Evolutionary conservation across 2,888 invertebrate genomes (phyloP).

Genomic region (Spilarctia lutea): DNA sequence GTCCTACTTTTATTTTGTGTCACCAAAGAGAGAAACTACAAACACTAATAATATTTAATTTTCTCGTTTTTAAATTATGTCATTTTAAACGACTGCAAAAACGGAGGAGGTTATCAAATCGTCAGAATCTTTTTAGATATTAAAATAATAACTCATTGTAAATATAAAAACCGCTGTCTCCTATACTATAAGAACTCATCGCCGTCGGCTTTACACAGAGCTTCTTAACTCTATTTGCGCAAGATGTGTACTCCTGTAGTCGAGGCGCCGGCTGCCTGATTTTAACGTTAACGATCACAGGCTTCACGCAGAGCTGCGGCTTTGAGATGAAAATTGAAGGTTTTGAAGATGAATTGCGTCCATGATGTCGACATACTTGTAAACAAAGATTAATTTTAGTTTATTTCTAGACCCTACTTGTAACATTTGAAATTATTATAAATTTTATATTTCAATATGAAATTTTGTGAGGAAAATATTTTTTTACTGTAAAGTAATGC

Average conservation of each 20-base stretch:
- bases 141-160: too few relatives aligned
- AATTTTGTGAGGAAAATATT: not conserved
- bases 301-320: constrained; percentile 19
- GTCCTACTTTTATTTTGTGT: too few relatives aligned
- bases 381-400: constrained; percentile 10
- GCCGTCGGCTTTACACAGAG: constrained; percentile 25
- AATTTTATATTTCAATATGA: not conserved
- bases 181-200: not conserved
- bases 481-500: too few relatives aligned
- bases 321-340: constrained; percentile 13
- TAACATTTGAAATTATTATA: not conserved
- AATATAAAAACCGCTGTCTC: constrained; percentile 13
- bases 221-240: constrained; percentile 38
- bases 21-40: too few relatives aligned
- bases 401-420: not conserved
- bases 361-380: constrained; percentile 4
- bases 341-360: constrained; percentile 14
- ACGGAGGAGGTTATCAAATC: too few relatives aligned
- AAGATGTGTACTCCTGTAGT: constrained; percentile 29
- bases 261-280: constrained; percentile 30
- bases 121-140: too few relatives aligned
- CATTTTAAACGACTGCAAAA: too few relatives aligned
- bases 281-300: constrained; percentile 31
- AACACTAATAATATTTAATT: too few relatives aligned
- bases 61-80: too few relatives aligned